These are phyloP conservation scores for Dascillus cervinus DNA, from an alignment of 2,888 invertebrate species.

Conservation along the genomic window DNA sequence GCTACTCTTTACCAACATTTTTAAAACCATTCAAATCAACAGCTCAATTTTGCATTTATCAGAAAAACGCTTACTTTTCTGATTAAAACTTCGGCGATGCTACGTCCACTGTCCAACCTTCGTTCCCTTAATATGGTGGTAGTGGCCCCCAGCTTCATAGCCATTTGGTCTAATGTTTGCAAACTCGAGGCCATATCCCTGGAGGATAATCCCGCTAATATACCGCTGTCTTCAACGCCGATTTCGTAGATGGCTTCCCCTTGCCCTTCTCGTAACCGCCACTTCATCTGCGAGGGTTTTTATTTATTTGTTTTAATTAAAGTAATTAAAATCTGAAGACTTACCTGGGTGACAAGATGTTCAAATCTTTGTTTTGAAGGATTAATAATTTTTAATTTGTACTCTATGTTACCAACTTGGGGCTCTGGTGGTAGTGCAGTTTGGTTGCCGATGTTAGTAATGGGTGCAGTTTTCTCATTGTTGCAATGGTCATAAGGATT, in stretches of 20 bases:
- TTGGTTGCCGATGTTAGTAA: constrained; percentile 47
- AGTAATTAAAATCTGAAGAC: too few relatives aligned
- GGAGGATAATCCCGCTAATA: constrained; percentile 74
- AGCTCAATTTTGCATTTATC: not conserved
- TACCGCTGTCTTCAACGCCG: constrained; percentile 87
- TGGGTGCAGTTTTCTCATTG: constrained; percentile 42
- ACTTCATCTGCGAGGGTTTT: constrained; percentile 81
- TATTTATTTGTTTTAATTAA: too few relatives aligned
- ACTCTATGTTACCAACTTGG: constrained; percentile 91
- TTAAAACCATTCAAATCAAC: not conserved
- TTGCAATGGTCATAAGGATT: constrained; percentile 44
- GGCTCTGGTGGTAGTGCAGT: constrained; percentile 79
- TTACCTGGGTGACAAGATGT: constrained; percentile 91
- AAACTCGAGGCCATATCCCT: constrained; percentile 83
- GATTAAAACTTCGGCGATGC: constrained; percentile 81
- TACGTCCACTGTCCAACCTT: constrained; percentile 48
- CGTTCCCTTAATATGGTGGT: constrained; percentile 67
- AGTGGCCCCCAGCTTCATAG: constrained; percentile 75
- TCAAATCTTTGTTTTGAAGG: constrained; percentile 88
- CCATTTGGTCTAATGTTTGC: constrained; percentile 82
- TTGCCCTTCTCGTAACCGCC: constrained; percentile 92
- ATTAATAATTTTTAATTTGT: constrained; percentile 89
- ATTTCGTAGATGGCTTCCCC: constrained; percentile 98
- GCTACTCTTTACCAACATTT: too few relatives aligned
- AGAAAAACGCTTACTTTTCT: constrained; percentile 55